Evolutionary conservation across 2,797 vertebrate genomes (phyloP).

Genomic region (Chaenodraco wilsoni): DNA sequence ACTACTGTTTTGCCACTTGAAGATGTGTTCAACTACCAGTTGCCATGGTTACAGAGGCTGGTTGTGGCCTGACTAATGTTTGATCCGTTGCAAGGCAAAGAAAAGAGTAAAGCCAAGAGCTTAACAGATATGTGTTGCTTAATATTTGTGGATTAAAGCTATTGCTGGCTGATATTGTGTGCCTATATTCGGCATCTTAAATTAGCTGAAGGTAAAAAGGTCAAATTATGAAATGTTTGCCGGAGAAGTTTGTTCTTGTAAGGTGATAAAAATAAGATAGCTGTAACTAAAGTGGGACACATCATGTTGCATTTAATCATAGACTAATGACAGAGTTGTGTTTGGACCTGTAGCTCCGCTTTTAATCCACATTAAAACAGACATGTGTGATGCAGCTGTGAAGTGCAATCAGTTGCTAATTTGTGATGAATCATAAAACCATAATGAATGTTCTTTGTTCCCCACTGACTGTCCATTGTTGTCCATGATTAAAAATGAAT

Average conservation of each 20-base stretch:
- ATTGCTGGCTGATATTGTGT: not conserved
- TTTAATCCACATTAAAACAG: not conserved
- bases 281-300: not conserved
- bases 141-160: conserved; percentile 1
- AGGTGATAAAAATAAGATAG: not conserved
- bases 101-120: conserved; percentile 20
- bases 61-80: conserved; percentile 45
- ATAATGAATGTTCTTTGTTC: not conserved
- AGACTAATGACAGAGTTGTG: not conserved
- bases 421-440: conserved; percentile 3
- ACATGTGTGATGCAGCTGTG: not conserved
- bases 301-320: not conserved
- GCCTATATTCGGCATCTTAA: not conserved
- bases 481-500: conserved; percentile 1
- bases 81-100: conserved; percentile 16
- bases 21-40: conserved; percentile 47
- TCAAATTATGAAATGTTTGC: not conserved
- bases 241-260: not conserved
- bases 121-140: not conserved
- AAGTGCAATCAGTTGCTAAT: not conserved
- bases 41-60: conserved; percentile 59
- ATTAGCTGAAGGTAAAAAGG: not conserved
- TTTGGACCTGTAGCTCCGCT: not conserved
- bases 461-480: conserved; percentile 14
- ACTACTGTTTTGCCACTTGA: conserved; percentile 16